These are phyloP conservation scores for Pipistrellus pipistrellus DNA, from an alignment of 2,797 vertebrate genomes.

Conservation along the genomic window DNA sequence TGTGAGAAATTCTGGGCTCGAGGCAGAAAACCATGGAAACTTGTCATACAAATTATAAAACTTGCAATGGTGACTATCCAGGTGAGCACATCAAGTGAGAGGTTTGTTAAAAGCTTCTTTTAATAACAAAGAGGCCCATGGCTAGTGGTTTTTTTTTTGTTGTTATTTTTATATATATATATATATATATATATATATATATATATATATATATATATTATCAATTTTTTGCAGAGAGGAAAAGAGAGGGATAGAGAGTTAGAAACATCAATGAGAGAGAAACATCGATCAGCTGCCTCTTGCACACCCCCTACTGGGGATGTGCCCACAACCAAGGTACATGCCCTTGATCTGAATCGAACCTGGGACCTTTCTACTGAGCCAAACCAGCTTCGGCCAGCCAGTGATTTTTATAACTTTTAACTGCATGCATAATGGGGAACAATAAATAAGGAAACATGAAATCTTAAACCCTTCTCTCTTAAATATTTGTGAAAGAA, in stretches of 20 bases:
- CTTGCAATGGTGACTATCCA: conserved; percentile 95
- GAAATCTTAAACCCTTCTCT: neutral
- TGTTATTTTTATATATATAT: no score
- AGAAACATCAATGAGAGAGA: no score
- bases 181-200: no score
- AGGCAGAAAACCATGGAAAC: conserved; percentile 97
- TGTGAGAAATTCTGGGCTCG: conserved; percentile 97
- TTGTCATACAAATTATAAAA: conserved; percentile 95
- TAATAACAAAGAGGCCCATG: neutral
- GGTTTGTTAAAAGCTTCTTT: neutral
- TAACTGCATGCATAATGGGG: neutral
- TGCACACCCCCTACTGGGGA: no score
- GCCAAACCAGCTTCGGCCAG: no score
- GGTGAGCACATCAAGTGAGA: conserved; percentile 86
- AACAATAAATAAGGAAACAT: neutral
- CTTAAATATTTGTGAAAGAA: conserved; percentile 8
- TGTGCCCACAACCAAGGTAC: no score
- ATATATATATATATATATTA: no score
- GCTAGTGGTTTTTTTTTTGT: neutral
- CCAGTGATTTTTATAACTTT: conserved; percentile 31
- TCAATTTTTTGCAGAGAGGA: no score
- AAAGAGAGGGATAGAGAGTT: no score
- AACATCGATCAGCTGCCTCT: no score
- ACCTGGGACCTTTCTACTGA: no score
- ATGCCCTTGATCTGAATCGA: no score